Base-by-base conservation (phyloP, 2,888 invertebrate genomes). In the Muscina levida region DNA sequence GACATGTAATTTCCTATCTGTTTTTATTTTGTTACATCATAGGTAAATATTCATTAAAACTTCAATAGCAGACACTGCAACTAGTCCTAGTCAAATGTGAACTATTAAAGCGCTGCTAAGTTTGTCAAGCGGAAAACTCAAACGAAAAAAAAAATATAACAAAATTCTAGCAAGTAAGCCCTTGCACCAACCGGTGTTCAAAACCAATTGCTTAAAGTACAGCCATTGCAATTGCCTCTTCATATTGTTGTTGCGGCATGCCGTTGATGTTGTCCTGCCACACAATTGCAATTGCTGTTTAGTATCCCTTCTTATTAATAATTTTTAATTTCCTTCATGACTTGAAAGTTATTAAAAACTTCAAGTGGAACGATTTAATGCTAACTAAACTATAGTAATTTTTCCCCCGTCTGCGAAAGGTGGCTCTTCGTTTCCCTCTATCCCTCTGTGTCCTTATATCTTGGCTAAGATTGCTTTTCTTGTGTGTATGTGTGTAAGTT, bases 291-390 rank as follows among this genome's bases (percentile, higher is more conserved):
- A 13, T 65, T 70, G 59, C 22, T 56, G 70, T 77, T 72, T 68
- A 82, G 78, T 79, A 72, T 70, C 77, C 82, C 31, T 8, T 62
- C 85, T 88, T 87, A 88, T 88, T 87, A 88, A 88, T 88, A 88
- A 87, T 87, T 88, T 87, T 88, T 86, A 88, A 87, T 87, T 87
- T 88, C 87, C 88, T 87, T 86, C 86, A 88, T 88, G 88, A 87
- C 87, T 86, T 82, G 17, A 84, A 87, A 87, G 85, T 87, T 88
- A 87, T 86, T 87, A 86, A 85, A 85, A 88, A 85, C 85, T 84
- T 83, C 77, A 81, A 82, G 77, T 75, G 73, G 75, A 82, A 79
- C 81, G 81, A 83, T 83, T 83, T 81, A 76, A 82, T 74, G 73
- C 72, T 72, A 74, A 77, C 77, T 77, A 68, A 70, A 77, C 57